A percentile compares a stretch with the other conserved stretches of the same genome.
phyloP scores from a whole-genome alignment of 2,113 vertebrate genomes.

The Etheostoma cragini region DNA sequence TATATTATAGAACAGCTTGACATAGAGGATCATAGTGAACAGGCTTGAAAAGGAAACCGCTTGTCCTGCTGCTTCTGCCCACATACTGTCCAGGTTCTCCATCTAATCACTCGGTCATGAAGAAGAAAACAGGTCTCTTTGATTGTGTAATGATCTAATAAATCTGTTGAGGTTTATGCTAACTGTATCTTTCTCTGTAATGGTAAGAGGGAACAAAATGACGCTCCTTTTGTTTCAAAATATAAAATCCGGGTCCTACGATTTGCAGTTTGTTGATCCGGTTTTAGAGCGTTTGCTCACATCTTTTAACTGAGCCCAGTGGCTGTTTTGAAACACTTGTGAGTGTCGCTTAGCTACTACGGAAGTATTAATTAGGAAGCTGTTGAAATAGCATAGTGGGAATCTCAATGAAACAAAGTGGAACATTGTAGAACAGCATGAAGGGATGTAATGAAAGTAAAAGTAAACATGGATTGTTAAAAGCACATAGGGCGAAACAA shows the following conservation, averaged over 20 bases:
- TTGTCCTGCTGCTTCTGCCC: neutral
- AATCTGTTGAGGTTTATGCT: neutral
- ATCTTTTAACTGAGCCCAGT: conserved; percentile 18
- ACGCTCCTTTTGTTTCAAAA: neutral
- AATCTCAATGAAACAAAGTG: conserved; percentile 41
- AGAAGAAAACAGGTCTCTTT: neutral
- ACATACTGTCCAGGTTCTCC: neutral
- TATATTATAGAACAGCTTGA: conserved; percentile 16
- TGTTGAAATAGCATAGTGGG: conserved; percentile 27
- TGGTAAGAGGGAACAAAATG: neutral
- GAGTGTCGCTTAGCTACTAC: conserved; percentile 15
- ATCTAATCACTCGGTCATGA: neutral
- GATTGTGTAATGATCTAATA: neutral
- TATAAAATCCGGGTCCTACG: neutral
- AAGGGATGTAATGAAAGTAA: conserved; percentile 27
- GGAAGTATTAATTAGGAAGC: conserved; percentile 59
- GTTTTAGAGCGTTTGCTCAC: conserved; percentile 18
- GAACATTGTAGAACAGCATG: conserved; percentile 22
- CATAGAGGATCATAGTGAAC: neutral
- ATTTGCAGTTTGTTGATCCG: neutral
- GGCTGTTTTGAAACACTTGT: conserved; percentile 33
- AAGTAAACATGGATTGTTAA: conserved; percentile 39
- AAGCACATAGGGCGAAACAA: conserved; percentile 45
- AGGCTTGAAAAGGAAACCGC: neutral
- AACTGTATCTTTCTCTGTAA: neutral